phyloP scores from a whole-genome alignment of 1,140 invertebrate genomes.

The Drosophila kurseongensis region DNA sequence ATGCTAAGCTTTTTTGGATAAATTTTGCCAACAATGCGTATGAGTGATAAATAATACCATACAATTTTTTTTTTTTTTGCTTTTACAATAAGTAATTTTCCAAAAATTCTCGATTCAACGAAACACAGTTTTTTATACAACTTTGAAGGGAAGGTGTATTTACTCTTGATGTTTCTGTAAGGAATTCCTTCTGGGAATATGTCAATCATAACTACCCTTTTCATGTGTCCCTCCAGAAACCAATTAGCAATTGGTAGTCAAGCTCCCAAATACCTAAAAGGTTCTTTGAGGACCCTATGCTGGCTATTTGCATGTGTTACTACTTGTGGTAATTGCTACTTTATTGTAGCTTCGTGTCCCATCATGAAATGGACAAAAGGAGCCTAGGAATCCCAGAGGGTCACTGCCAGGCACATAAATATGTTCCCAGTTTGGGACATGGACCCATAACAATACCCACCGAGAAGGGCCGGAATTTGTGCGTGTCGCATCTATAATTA shows the following conservation, averaged over 20 bases:
- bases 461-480: constrained; percentile 32
- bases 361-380: constrained; percentile 45
- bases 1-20: neutral
- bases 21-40: neutral
- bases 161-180: too few species aligned
- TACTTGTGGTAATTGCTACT: constrained; percentile 64
- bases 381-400: constrained; percentile 21
- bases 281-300: constrained; percentile 1
- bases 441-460: constrained; percentile 28
- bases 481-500: constrained; percentile 81
- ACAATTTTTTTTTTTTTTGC: neutral
- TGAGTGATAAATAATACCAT: neutral
- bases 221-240: neutral
- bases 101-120: too few species aligned
- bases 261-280: neutral
- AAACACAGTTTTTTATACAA: too few species aligned
- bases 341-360: constrained; percentile 53
- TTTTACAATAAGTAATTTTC: neutral
- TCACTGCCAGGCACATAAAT: constrained; percentile 24
- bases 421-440: constrained; percentile 17
- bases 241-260: neutral
- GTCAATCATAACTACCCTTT: neutral
- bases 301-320: constrained; percentile 30
- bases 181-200: neutral
- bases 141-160: neutral